Evolutionary conservation across 1,140 invertebrate species (phyloP), one percentile per base, ranked within the genome.

Genomic region (Drosophila ficusphila): DNA sequence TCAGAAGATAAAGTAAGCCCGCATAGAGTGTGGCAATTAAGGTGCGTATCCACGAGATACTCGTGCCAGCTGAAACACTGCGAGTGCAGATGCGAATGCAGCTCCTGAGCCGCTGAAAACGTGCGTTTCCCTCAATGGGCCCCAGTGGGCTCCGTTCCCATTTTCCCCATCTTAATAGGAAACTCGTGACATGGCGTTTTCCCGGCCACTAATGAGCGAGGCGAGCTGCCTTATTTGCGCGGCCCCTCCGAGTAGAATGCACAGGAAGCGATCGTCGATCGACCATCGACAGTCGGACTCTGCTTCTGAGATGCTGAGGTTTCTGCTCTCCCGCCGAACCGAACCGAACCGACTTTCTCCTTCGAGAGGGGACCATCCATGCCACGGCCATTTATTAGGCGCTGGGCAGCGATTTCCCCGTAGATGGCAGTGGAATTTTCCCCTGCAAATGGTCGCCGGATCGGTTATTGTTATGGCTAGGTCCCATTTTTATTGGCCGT

Each of bases 141-240:
- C 53, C 21, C 46, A 52, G 12, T 9, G 27, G 7, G 7, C 53
- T 57, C 38, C 29, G 46, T 61, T 54, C n/a, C 42, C 33, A 48
- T 64, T 23, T 42, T 39, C 38, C 46, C 29, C 9, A 5, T 34
- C 79, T 71, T 57, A 76, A 86, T 74, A 70, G 51, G 21, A 74
- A 75, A 81, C 68, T 86, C 82, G 81, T 86, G 81, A 88, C 64
- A 52, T 44, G 51, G 76, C 76, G 58, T 64, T 86, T 86, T 81
- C 42, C 49, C 21, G 51, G 54, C 76, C 72, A 77, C 76, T 86
- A 79, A 86, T 86, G 81, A 86, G 76, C 56, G 29, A 61, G 65
- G 39, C 34, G 41, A 68, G 31, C 52, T 72, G 67, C 67, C 72
- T 76, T 81, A 76, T 76, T 76, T 64, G 56, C 21, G 16, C 29